Evolutionary conservation across 2,113 vertebrate species (phyloP).

Genomic region (Noturus placidus): DNA sequence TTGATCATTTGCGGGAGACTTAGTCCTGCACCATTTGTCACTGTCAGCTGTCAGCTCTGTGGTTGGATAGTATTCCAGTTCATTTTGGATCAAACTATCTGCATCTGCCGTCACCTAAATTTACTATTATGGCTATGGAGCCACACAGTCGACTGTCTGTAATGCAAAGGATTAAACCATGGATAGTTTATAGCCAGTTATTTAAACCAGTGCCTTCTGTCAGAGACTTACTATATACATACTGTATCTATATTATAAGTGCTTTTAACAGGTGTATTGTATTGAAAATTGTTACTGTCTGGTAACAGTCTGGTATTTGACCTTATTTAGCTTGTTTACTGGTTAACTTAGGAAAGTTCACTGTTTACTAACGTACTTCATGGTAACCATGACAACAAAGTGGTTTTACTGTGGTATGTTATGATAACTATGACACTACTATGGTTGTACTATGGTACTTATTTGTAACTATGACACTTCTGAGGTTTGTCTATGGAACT

Average conservation of each 20-base stretch:
- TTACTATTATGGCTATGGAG: slow-evolving; percentile 19
- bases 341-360: background rate
- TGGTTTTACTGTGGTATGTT: background rate
- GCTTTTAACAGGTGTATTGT: background rate
- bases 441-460: background rate
- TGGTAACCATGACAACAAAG: background rate
- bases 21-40: slow-evolving; percentile 13
- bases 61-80: slow-evolving; percentile 16
- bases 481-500: too few species aligned
- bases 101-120: slow-evolving; percentile 24
- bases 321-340: background rate
- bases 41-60: slow-evolving; percentile 23
- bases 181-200: background rate
- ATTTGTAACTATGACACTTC: too few species aligned
- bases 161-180: slow-evolving; percentile 17
- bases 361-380: background rate
- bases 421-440: background rate
- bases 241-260: background rate
- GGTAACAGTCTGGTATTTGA: background rate
- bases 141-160: slow-evolving; percentile 2
- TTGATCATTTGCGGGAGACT: background rate
- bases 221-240: background rate
- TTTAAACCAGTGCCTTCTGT: slow-evolving; percentile 4
- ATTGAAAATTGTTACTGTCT: background rate
- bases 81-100: slow-evolving; percentile 26